Conservation (phyloP, 2,888 invertebrate genomes). For the Xestia xanthographa region DNA sequence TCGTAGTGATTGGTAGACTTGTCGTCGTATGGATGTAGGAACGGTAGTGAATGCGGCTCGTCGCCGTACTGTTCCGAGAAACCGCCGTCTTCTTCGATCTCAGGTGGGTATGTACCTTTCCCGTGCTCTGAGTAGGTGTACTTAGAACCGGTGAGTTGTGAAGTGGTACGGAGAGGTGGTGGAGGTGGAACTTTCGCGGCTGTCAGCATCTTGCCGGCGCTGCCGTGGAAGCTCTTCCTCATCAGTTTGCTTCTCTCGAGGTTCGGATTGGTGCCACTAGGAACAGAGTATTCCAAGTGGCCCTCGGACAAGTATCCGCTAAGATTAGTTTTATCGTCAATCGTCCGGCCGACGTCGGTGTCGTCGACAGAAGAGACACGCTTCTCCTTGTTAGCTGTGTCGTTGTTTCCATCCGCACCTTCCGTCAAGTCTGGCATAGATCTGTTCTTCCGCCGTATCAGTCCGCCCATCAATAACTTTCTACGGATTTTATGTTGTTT, state of each 20-base stretch:
- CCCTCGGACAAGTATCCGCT: conserved; percentile 97
- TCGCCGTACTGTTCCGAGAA: conserved; percentile 88
- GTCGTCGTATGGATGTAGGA: conserved; percentile 90
- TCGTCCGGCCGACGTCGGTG: conserved; percentile 92
- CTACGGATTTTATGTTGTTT: conserved; percentile 97
- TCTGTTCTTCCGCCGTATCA: conserved; percentile 96
- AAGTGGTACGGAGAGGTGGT: conserved; percentile 96
- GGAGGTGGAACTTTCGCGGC: conserved; percentile 96
- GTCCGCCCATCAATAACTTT: conserved; percentile 96
- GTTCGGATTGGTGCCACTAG: conserved; percentile 94
- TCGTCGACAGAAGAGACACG: conserved; percentile 93
- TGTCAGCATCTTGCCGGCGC: conserved; percentile 94
- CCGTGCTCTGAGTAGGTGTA: conserved; percentile 90
- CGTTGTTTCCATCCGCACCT: conserved; percentile 91
- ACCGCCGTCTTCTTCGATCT: conserved; percentile 87
- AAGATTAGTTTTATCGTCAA: conserved; percentile 91
- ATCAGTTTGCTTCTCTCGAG: conserved; percentile 96
- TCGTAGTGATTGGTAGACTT: conserved; percentile 82
- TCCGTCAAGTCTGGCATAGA: conserved; percentile 98
- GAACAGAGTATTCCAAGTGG: conserved; percentile 94
- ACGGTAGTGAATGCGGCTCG: conserved; percentile 92
- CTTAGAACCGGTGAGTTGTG: conserved; percentile 94
- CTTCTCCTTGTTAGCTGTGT: conserved; percentile 83
- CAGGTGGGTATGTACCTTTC: conserved; percentile 84
- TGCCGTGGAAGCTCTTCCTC: conserved; percentile 97